A percentile compares a stretch with the other conserved stretches of the same genome.
These are phyloP conservation scores for Uloborus diversus DNA, from an alignment of 1,140 invertebrate species.

Conservation along the genomic window DNA sequence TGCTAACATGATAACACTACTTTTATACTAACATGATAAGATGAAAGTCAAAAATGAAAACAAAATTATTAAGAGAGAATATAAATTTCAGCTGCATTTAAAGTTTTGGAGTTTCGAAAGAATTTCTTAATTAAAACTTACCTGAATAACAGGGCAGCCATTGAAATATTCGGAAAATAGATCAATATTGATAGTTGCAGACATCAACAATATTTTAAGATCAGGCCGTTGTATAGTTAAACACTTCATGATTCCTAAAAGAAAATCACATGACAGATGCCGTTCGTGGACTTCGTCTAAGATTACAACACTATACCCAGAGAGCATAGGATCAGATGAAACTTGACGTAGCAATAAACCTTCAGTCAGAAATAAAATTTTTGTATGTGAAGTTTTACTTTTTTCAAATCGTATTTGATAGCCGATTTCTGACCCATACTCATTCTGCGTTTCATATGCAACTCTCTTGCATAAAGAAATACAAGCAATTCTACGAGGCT, in stretches of 20 bases:
- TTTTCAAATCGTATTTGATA: slow-evolving; percentile 99
- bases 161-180: slow-evolving; percentile 92
- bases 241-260: slow-evolving; percentile 92
- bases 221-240: slow-evolving; percentile 80
- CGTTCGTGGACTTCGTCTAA: slow-evolving; percentile 96
- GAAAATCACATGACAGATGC: slow-evolving; percentile 94
- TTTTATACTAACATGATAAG: too few species aligned
- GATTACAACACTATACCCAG: slow-evolving; percentile 86
- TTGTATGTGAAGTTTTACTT: slow-evolving; percentile 85
- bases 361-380: slow-evolving; percentile 96
- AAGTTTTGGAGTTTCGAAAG: too few species aligned
- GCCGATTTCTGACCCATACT: slow-evolving; percentile 86
- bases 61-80: too few species aligned
- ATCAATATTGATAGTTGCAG: slow-evolving; percentile 96
- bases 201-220: slow-evolving; percentile 96
- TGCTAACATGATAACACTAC: too few species aligned
- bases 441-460: slow-evolving; percentile 89
- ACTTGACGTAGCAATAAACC: slow-evolving; percentile 91
- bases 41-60: too few species aligned
- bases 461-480: slow-evolving; percentile 93
- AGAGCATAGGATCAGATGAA: slow-evolving; percentile 62
- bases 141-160: slow-evolving; percentile 81
- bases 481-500: slow-evolving; percentile 94
- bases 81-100: too few species aligned
- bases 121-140: too few species aligned